Base-by-base conservation (phyloP, 2,113 vertebrate species). In the Zingel zingel region DNA sequence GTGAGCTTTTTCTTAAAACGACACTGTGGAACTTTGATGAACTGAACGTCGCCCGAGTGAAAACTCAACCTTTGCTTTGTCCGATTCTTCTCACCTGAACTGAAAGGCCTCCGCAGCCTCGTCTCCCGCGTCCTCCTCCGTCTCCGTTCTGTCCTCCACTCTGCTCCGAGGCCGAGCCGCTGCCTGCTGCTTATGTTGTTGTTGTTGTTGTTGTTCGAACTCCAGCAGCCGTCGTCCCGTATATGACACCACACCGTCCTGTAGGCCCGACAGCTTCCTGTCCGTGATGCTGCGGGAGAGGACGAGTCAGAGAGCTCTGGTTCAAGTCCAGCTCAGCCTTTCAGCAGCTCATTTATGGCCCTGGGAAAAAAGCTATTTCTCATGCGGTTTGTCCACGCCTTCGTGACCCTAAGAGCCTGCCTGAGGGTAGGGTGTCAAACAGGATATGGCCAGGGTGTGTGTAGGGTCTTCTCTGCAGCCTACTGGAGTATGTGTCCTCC, bases 231-330 rank as follows among this genome's bases (percentile, higher is more conserved):
- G 95, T 11, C 96, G 93, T 15, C 92, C 94, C 0, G 92, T 89
- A 1, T 83, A 94, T 15, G 91, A 82, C 7, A 87, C 79, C 51
- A 82, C 86, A 3, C 61, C 58, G 9, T 94, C 94, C 88, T 93
- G 86, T 0, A 91, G 78, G 9, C 50, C 79, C 0, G 92, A 30
- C 84, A 94, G 57, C 76, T 95, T 94, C 63, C 90, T 95, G 88
- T 98, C 96, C 5, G 87, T 95, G 92, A 98, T 96, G 86, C 97
- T 98, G 92, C 5, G 19, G 57, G 15, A 16, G 65, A 0, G 30
- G 2, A 2, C 0, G 18, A 23, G 54, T 9, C 54, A 56, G 3
- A 13, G 4, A 51, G 6, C 30, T 53, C 27, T 30, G 30, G 30
- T 30, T 30, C 30, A 30, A 30, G 30, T 30, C 30, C 30, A 30